phyloP scores from a whole-genome alignment of 92 coral and sea anemone genomes.

The Heteractis magnifica region DNA sequence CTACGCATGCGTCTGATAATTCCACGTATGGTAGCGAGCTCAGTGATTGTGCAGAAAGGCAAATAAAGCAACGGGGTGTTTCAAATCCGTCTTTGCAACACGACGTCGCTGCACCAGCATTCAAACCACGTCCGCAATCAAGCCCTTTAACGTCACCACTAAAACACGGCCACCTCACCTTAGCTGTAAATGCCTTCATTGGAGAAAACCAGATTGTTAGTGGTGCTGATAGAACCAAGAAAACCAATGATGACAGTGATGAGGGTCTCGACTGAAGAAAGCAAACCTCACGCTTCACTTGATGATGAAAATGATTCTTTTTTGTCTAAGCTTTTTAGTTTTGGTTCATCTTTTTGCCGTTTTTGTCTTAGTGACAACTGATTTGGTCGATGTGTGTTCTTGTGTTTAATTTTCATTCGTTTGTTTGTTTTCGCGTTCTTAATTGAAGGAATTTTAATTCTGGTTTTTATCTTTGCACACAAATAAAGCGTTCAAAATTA shows the following conservation, averaged over 20 bases:
- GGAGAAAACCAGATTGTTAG: slow-evolving; percentile 1
- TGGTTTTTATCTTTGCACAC: too few relatives aligned
- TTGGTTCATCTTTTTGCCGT: too few relatives aligned
- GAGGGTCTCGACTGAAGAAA: background rate
- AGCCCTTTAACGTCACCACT: background rate
- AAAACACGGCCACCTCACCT: background rate
- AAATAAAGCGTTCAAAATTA: too few relatives aligned
- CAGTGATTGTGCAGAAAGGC: slow-evolving; percentile 5
- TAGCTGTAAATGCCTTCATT: slow-evolving; percentile 4
- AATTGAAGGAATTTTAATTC: too few relatives aligned
- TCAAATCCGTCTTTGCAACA: background rate
- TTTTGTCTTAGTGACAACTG: too few relatives aligned
- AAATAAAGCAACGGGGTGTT: background rate
- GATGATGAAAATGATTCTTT: background rate
- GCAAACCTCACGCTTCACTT: background rate
- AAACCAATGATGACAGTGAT: background rate
- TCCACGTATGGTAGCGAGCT: background rate
- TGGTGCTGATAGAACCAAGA: background rate
- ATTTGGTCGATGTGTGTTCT: too few relatives aligned
- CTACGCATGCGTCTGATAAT: background rate
- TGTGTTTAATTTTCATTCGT: too few relatives aligned
- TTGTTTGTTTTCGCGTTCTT: too few relatives aligned
- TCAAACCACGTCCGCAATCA: background rate
- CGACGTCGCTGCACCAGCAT: background rate
- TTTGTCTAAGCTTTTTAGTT: background rate